Evolutionary conservation across 1,140 invertebrate species (phyloP), one percentile per base, ranked within the genome.

Genomic region (Scaptomyza graminum): DNA sequence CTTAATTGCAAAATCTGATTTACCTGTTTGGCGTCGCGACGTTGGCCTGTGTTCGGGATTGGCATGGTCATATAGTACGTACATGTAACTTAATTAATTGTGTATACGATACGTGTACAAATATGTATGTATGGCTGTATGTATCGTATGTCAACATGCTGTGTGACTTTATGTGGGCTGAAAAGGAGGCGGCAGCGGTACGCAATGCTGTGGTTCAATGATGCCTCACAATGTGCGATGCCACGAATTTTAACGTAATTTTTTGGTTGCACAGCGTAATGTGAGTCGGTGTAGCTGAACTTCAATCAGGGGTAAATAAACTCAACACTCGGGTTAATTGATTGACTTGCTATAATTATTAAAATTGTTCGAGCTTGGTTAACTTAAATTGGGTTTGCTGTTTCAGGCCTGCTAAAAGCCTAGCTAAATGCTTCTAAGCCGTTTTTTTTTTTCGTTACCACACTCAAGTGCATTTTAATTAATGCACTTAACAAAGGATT

Each of bases 191-290:
- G 55, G n/a, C 9, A 34, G 12, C 54, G 47, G 15, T 59, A 15
- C 31, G 52, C 43, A 44, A n/a, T 47, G 34, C 54, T 67, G 66
- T 51, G 59, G 59, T 69, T 50, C 47, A 69, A 18, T 54, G 49
- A 41, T 28, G 16, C 18, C 49, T 31, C 68, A 59, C 67, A 85
- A 84, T 84, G 71, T 72, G 59, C 74, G 59, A 65, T 72, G 81
- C 74, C 77, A 68, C 82, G 73, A 66, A 43, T 46, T 74, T 70
- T 87, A 81, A 81, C 87, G 77, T 63, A 74, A 85, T 85, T 77
- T 69, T 78, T 60, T 12, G 63, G 28, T 49, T 47, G 61, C 62
- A 64, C 43, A 55, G 49, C 61, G 51, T 56, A 64, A 43, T 56
- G 64, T 51, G 37, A 25, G 9, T 13, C 2, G 11, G 46, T 16